Conservation (phyloP, 2,888 invertebrate species). For the Malacosoma neustria region DNA sequence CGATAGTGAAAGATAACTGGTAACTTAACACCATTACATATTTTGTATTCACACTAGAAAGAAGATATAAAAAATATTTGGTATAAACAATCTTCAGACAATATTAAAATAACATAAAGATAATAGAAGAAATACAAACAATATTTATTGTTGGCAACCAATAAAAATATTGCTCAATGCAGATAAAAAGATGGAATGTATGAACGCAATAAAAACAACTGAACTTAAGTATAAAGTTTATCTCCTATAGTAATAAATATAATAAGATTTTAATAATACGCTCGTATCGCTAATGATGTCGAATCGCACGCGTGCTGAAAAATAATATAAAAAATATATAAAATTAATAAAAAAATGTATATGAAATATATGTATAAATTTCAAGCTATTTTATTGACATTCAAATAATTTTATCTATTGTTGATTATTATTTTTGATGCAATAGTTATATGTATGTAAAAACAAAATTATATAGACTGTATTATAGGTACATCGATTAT, state of each 20-base stretch:
- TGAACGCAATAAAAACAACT: constrained; percentile 40
- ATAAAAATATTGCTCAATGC: constrained; percentile 45
- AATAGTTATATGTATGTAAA: background rate
- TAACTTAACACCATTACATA: no score
- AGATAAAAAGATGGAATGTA: constrained; percentile 31
- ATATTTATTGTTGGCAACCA: no score
- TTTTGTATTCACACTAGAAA: no score
- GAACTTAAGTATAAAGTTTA: constrained; percentile 50
- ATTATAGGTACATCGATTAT: no score
- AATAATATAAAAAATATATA: constrained; percentile 10
- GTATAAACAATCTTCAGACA: no score
- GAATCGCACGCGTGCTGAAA: constrained; percentile 64
- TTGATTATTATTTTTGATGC: constrained; percentile 8
- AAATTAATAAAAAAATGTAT: constrained; percentile 29
- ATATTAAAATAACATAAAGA: no score
- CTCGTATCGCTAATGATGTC: constrained; percentile 64
- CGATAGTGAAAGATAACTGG: no score
- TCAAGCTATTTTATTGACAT: constrained; percentile 26
- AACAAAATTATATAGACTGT: no score
- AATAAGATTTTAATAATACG: constrained; percentile 50
- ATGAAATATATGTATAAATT: constrained; percentile 19
- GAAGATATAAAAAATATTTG: no score
- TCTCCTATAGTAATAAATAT: constrained; percentile 42
- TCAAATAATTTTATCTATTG: constrained; percentile 11
- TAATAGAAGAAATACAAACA: no score